Conservation (phyloP, 2,797 vertebrate genomes). For the Lepilemur septentrionalis region DNA sequence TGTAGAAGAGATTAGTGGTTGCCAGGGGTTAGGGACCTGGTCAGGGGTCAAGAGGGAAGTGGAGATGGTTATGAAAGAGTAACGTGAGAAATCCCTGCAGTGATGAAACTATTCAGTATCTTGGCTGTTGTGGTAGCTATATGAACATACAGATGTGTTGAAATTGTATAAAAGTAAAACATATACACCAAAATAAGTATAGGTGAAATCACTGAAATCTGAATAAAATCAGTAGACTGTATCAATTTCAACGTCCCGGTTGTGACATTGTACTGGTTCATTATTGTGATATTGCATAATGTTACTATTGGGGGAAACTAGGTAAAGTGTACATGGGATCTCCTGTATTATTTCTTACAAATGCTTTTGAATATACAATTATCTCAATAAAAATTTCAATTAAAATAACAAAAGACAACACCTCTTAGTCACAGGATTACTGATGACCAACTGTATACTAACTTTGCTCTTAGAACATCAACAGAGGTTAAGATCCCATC, state of each 20-base stretch:
- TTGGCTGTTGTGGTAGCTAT: neutral
- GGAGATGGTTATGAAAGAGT: neutral
- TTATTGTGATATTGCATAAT: neutral
- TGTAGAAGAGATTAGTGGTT: neutral
- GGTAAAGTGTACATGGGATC: neutral
- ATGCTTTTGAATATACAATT: neutral
- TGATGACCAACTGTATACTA: rapidly evolving
- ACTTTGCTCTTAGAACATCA: neutral
- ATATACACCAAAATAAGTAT: neutral
- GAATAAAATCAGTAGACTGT: neutral
- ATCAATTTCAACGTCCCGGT: neutral
- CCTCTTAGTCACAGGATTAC: neutral
- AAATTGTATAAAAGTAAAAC: neutral
- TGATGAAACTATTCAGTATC: neutral
- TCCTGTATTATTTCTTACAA: neutral
- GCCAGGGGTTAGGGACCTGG: neutral
- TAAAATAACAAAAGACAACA: neutral
- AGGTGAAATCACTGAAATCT: neutral
- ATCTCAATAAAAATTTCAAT: neutral
- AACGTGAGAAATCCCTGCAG: neutral
- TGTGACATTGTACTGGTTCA: neutral
- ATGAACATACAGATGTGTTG: neutral
- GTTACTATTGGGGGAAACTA: neutral
- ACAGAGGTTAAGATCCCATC: neutral
- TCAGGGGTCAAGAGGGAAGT: neutral